Conservation (phyloP, 2,888 invertebrate genomes). For the Zeuzera pyrina region DNA sequence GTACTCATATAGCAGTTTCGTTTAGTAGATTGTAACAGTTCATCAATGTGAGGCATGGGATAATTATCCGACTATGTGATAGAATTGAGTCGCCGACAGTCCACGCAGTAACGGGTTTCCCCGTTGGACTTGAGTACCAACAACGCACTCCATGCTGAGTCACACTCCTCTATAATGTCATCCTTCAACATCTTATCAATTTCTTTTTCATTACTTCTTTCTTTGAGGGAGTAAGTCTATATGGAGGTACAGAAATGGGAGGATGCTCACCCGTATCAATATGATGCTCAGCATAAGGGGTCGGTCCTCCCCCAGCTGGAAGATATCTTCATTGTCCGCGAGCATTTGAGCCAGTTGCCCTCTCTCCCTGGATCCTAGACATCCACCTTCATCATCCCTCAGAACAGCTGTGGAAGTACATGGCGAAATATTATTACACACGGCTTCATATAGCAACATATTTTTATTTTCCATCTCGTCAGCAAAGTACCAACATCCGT, state of each 20-base stretch:
- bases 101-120: slow-evolving; percentile 19
- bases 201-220: slow-evolving; percentile 17
- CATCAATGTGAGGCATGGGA: slow-evolving; percentile 21
- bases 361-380: too few species aligned
- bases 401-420: too few species aligned
- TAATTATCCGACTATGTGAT: slow-evolving; percentile 23
- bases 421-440: too few species aligned
- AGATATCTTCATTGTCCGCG: too few species aligned
- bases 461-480: too few species aligned
- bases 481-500: too few species aligned
- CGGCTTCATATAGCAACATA: too few species aligned
- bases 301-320: too few species aligned
- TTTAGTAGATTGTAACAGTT: slow-evolving; percentile 19
- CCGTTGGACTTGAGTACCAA: slow-evolving; percentile 23
- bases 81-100: slow-evolving; percentile 24
- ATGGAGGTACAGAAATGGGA: too few species aligned
- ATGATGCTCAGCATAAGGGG: too few species aligned
- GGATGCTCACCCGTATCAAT: too few species aligned
- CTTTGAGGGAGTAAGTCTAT: slow-evolving; percentile 19
- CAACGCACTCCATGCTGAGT: slow-evolving; percentile 23
- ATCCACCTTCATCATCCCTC: slow-evolving; percentile 7
- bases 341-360: too few species aligned
- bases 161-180: slow-evolving; percentile 25
- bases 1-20: slow-evolving; percentile 19
- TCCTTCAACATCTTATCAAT: slow-evolving; percentile 12